Evolutionary conservation across 2,113 vertebrate species (phyloP).

Genomic region (Himantopus leucocephalus): DNA sequence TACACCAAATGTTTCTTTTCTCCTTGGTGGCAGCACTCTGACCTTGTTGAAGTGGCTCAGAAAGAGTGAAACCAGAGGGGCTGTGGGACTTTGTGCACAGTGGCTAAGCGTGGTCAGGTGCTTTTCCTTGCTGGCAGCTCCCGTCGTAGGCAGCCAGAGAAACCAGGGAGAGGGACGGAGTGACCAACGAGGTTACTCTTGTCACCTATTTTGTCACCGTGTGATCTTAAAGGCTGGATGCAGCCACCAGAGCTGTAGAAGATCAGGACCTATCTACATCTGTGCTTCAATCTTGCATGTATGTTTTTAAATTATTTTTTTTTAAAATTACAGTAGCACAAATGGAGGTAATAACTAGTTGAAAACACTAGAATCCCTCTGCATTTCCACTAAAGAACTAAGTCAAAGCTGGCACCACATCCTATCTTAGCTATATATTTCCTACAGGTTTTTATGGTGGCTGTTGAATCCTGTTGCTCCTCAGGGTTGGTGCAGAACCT

Average conservation of each 20-base stretch:
- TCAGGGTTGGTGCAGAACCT: not conserved
- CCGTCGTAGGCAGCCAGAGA: not conserved
- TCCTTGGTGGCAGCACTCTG: not conserved
- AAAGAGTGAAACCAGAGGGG: not conserved
- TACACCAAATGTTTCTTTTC: not conserved
- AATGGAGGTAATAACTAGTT: not conserved
- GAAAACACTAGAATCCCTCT: not conserved
- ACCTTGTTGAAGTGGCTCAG: not conserved
- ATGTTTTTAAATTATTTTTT: not conserved
- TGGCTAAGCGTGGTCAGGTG: not conserved
- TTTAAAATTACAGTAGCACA: not conserved
- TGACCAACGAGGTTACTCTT: fast-evolving
- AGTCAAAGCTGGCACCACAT: not conserved
- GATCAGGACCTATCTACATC: not conserved
- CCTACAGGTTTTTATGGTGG: not conserved
- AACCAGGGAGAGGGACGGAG: not conserved
- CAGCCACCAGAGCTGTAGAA: not conserved
- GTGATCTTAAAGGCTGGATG: not conserved
- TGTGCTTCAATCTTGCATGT: not conserved
- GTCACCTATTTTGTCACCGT: not conserved
- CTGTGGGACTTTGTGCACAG: not conserved
- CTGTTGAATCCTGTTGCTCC: not conserved
- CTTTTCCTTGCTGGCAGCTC: not conserved
- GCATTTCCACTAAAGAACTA: not conserved
- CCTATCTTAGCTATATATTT: not conserved